Conservation (phyloP, 37 sponge, comb jelly and placozoan genomes). For the Tethya wilhelma region DNA sequence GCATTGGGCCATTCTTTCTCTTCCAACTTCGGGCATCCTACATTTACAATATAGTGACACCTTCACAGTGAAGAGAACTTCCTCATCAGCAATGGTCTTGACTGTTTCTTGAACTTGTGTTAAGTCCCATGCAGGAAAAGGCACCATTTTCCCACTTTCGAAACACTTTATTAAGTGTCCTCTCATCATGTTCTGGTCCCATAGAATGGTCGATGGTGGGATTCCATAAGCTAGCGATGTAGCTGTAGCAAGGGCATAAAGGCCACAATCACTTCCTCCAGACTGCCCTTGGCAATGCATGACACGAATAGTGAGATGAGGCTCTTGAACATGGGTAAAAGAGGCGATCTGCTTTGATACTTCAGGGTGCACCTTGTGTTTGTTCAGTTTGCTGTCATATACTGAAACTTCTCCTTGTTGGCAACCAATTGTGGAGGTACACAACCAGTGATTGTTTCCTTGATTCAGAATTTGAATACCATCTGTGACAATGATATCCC, state of each 20-base stretch:
- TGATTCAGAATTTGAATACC: too few species aligned
- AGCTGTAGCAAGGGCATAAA: constrained; percentile 2
- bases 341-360: neutral
- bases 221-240: neutral
- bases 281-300: neutral
- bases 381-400: constrained; percentile 17
- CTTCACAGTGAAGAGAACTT: too few species aligned
- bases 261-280: constrained; percentile 3
- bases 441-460: too few species aligned
- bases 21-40: too few species aligned
- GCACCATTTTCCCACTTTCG: neutral
- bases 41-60: too few species aligned
- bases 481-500: too few species aligned
- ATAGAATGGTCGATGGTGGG: neutral
- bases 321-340: neutral
- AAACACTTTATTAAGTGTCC: neutral
- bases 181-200: constrained; percentile 6
- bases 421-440: constrained; percentile 39
- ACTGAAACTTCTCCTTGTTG: neutral
- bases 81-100: too few species aligned
- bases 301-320: neutral
- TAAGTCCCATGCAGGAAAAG: too few species aligned
- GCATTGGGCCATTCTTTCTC: too few species aligned
- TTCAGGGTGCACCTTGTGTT: too few species aligned
- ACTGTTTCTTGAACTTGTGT: too few species aligned